Conservation (phyloP, 1,140 invertebrate species). For the Meteorus sp. region DNA sequence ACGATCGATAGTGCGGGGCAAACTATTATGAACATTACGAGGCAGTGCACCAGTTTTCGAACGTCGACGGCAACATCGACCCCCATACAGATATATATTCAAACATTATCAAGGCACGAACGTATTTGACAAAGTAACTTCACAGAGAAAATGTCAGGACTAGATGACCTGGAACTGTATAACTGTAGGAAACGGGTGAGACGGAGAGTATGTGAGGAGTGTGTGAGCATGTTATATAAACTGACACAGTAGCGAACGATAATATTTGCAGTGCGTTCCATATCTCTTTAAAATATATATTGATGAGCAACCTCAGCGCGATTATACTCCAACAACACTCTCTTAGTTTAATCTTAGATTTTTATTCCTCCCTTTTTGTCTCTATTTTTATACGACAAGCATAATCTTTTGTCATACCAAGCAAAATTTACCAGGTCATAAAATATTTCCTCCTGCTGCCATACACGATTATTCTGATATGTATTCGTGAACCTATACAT, state of each 20-base stretch:
- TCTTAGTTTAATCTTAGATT: background rate
- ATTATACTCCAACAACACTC: background rate
- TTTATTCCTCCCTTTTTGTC: background rate
- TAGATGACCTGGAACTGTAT: background rate
- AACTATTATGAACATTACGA: conserved; percentile 17
- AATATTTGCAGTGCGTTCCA: conserved; percentile 4
- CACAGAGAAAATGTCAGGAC: background rate
- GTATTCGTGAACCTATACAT: conserved; percentile 2
- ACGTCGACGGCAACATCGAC: conserved; percentile 3
- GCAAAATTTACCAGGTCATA: conserved; percentile 11
- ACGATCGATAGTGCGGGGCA: conserved; percentile 10
- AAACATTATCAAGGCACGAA: background rate
- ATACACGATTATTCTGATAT: conserved; percentile 10
- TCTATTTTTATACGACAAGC: background rate
- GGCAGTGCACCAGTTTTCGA: conserved; percentile 13
- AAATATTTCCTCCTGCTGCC: no score
- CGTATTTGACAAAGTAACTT: conserved; percentile 3
- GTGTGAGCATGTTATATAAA: no score
- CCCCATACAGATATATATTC: background rate
- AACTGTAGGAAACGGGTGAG: no score
- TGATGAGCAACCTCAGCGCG: conserved; percentile 9
- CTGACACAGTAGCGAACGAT: no score
- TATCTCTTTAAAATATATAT: background rate
- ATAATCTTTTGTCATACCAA: conserved; percentile 9
- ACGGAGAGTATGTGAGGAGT: no score